Evolutionary conservation across 2,888 invertebrate genomes (phyloP), one percentile per base, ranked within the genome.

Genomic region (Andrena minutula): DNA sequence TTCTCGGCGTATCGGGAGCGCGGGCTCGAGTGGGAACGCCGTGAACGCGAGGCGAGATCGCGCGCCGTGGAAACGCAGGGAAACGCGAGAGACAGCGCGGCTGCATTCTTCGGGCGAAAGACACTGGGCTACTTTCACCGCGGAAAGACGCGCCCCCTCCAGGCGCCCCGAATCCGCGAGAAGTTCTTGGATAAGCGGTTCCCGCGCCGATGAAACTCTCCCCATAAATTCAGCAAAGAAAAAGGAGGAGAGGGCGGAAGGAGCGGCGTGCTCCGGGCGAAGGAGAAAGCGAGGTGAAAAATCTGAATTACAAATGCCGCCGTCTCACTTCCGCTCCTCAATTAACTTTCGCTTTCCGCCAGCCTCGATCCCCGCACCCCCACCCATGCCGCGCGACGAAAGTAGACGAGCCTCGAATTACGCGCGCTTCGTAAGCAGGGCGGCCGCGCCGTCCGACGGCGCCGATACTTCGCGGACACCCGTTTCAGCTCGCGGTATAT

Each of bases 401-500:
- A 63, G 63, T 47, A 47, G 64, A n/a, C 41, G 64, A 53, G 49
- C 23, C 47, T 53, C 58, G 20, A 32, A 66, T 66, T 53, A 60
- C 30, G 20, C 35, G 49, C 32, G 63, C 5, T 16, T 16, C 4
- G 41, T 16, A 4, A 23, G 2, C 16, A 12, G 7, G 49, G 51
- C 12, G 20, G 53, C 16, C 47, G 51, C 26, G 41, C 4, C 12
- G 41, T 41, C 41, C 3, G 63, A 68, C 16, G 47, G 28, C 23
- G 63, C 47, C 83, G 72, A 82, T 79, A 83, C 84, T 88, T 88
- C 81, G 61, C 26, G 86, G 74, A 86, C 88, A 88, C 88, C 93
- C 93, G 93, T 93, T 92, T 90, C 90, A 41, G 90, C 90, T 89
- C 85, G 20, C 80, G 88, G 90, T 92, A 90, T 90, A 90, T 91